phyloP scores from a whole-genome alignment of 2,113 vertebrate genomes.

The Psilopsiagon aurifrons region DNA sequence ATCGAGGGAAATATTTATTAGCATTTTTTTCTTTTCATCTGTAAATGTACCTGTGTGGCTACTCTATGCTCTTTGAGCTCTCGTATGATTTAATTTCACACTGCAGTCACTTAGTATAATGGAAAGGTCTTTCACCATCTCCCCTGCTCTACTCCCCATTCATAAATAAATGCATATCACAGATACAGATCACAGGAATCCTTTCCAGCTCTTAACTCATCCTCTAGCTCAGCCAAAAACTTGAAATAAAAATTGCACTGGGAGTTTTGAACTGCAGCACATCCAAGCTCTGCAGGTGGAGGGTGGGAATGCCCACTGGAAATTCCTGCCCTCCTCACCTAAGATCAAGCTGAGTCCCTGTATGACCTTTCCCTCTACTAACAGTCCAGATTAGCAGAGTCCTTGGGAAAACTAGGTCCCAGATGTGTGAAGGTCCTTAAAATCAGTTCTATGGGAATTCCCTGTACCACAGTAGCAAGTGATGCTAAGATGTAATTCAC shows the following conservation, averaged over 20 bases:
- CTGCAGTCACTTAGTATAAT: not conserved
- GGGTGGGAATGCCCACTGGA: not conserved
- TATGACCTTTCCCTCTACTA: not conserved
- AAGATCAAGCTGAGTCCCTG: not conserved
- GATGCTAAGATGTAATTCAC: not conserved
- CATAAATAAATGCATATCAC: conserved; percentile 34
- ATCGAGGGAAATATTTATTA: not conserved
- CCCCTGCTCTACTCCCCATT: not conserved
- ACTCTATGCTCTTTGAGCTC: not conserved
- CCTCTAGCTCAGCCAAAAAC: not conserved
- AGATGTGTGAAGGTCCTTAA: not conserved
- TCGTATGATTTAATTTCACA: not conserved
- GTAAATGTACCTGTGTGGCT: not conserved
- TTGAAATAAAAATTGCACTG: not conserved
- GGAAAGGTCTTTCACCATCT: not conserved
- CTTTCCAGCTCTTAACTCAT: not conserved
- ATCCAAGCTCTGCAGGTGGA: not conserved
- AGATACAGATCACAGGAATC: not conserved
- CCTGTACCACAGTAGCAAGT: not conserved
- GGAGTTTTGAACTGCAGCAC: not conserved
- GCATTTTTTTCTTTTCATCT: conserved; percentile 30
- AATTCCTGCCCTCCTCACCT: not conserved
- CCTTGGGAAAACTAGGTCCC: not conserved
- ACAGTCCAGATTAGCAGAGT: not conserved
- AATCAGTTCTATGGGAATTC: not conserved